Percentiles rank a stretch among this genome's conserved stretches.
Conservation (phyloP, 1,140 invertebrate genomes). For the Macrobrachium rosenbergii region DNA sequence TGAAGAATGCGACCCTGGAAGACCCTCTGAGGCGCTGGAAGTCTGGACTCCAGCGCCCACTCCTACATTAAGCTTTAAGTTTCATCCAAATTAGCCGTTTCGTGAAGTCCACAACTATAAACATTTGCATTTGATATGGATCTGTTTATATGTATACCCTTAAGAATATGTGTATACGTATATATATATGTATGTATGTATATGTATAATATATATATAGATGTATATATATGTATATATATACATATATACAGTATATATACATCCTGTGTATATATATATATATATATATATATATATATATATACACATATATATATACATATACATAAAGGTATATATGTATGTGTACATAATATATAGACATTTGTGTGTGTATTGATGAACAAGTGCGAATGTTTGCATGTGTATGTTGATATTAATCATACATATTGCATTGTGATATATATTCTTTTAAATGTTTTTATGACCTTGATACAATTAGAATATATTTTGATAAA, state of each 20-base stretch:
- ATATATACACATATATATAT: neutral
- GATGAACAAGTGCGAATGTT: neutral
- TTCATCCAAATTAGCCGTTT: neutral
- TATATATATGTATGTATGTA: neutral
- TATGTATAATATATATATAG: neutral
- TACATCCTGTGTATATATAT: no score
- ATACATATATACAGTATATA: neutral
- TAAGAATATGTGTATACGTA: neutral
- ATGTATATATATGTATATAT: neutral
- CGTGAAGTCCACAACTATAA: neutral
- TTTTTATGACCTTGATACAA: conserved; percentile 43
- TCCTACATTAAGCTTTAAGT: no score
- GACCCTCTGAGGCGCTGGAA: no score
- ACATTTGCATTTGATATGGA: neutral
- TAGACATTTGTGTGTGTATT: neutral
- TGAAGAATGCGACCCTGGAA: no score
- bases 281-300: neutral
- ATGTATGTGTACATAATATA: neutral
- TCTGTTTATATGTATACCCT: neutral
- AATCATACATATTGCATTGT: conserved; percentile 30
- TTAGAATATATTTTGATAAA: conserved; percentile 53
- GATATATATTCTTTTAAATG: conserved; percentile 61
- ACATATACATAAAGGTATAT: neutral
- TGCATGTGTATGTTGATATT: conserved; percentile 43
- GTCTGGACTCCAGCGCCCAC: no score